These are phyloP conservation scores for Heptranchias perlo DNA, from an alignment of 2,113 vertebrate species.

Conservation along the genomic window DNA sequence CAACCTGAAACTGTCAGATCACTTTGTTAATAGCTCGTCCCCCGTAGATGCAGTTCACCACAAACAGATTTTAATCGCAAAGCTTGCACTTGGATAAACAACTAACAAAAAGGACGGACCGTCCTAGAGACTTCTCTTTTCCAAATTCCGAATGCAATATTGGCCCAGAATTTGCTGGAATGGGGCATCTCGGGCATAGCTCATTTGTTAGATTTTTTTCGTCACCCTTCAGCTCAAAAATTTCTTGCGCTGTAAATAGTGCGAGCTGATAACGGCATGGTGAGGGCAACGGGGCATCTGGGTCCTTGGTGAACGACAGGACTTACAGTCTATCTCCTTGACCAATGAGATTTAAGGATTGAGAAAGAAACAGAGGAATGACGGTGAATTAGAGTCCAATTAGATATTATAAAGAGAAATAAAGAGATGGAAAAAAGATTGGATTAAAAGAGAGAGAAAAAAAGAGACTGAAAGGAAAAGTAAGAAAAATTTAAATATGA, in stretches of 20 bases:
- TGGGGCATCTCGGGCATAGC: neutral
- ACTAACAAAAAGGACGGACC: constrained; percentile 50
- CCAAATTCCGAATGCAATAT: neutral
- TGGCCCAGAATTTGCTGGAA: neutral
- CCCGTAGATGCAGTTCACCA: constrained; percentile 64
- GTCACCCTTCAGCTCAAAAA: too few relatives aligned
- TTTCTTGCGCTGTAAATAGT: neutral
- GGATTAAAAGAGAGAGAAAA: neutral
- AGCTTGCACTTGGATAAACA: constrained; percentile 64
- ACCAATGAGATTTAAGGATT: neutral
- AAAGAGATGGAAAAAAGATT: neutral
- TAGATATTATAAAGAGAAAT: neutral
- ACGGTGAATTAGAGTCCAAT: neutral
- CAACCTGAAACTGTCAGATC: constrained; percentile 98
- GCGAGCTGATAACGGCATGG: neutral
- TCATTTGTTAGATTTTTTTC: neutral
- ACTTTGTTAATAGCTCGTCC: constrained; percentile 97
- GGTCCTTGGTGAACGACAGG: neutral
- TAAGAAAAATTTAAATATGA: too few relatives aligned
- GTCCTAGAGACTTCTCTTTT: constrained; percentile 17
- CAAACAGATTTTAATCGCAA: constrained; percentile 94
- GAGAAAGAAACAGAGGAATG: neutral
- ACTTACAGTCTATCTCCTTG: neutral
- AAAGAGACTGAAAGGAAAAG: too few relatives aligned
- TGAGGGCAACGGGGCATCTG: neutral